phyloP scores from a whole-genome alignment of 1,140 invertebrate species.

The Kradibia gibbosae region DNA sequence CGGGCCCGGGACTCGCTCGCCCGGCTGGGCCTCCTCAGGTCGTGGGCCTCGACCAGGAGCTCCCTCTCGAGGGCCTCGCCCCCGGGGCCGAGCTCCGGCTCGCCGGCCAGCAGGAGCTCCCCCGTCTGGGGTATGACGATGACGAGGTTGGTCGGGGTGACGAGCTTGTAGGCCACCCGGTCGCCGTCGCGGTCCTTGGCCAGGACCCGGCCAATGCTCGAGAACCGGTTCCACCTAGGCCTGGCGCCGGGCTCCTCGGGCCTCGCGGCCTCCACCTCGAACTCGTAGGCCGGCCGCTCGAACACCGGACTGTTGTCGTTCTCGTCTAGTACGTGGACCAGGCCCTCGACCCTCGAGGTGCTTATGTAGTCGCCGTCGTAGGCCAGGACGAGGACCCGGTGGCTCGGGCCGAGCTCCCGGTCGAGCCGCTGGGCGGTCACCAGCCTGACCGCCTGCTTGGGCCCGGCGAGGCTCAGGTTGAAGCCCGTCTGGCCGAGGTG shows the following conservation, averaged over 20 bases:
- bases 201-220: constrained; percentile 84
- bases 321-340: constrained; percentile 84
- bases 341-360: constrained; percentile 81
- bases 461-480: constrained; percentile 75
- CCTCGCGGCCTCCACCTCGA: constrained; percentile 78
- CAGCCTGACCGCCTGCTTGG: constrained; percentile 77
- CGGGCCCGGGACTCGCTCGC: constrained; percentile 80
- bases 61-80: constrained; percentile 78
- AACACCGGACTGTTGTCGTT: constrained; percentile 94
- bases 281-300: constrained; percentile 83
- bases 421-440: constrained; percentile 83
- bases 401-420: constrained; percentile 76
- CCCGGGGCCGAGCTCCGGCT: constrained; percentile 74
- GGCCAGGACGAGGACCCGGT: constrained; percentile 78
- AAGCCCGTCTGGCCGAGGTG: constrained; percentile 71
- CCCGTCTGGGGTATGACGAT: constrained; percentile 94
- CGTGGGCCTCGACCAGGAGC: constrained; percentile 85
- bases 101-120: constrained; percentile 85
- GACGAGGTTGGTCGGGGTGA: constrained; percentile 83
- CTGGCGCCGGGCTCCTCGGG: constrained; percentile 69
- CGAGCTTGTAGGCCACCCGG: constrained; percentile 85
- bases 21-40: constrained; percentile 81
- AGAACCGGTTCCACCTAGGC: constrained; percentile 81
- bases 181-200: constrained; percentile 91
- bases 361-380: constrained; percentile 82